Percentiles rank a stretch among this genome's conserved stretches.
Conservation (phyloP, 1,140 invertebrate genomes). For the Aphelenchoides avenae region DNA sequence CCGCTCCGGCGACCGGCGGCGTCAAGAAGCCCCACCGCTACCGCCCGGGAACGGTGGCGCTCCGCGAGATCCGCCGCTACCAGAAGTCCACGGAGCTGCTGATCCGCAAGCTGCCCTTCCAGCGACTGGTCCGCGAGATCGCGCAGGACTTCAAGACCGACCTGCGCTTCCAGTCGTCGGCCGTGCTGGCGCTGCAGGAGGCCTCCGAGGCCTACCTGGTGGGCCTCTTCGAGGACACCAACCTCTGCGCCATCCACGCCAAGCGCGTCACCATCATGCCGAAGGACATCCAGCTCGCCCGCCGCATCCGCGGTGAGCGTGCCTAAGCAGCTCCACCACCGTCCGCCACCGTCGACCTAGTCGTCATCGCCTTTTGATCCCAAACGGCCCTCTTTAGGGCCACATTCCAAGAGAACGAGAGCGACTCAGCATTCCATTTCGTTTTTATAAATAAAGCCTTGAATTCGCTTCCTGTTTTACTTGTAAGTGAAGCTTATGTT, state of each 20-base stretch:
- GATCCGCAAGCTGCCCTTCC: slow-evolving; percentile 63
- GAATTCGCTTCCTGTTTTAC: no score
- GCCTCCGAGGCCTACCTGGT: slow-evolving; percentile 78
- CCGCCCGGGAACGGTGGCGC: slow-evolving; percentile 59
- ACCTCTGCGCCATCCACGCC: slow-evolving; percentile 86
- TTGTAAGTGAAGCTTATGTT: no score
- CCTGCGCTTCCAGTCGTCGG: no score
- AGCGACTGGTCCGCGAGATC: slow-evolving; percentile 68
- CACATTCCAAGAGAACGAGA: no score
- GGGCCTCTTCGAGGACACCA: slow-evolving; percentile 82
- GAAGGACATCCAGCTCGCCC: slow-evolving; percentile 83
- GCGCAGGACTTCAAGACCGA: slow-evolving; percentile 75
- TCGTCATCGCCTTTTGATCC: no score
- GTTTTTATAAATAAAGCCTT: no score
- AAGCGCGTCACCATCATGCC: slow-evolving; percentile 93
- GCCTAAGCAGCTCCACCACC: slow-evolving; percentile 55
- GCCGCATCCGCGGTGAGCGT: slow-evolving; percentile 69
- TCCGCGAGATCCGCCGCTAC: slow-evolving; percentile 54
- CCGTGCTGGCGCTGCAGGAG: no score
- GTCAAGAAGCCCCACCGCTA: slow-evolving; percentile 72
- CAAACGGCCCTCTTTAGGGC: slow-evolving; percentile 19
- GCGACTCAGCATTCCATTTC: no score
- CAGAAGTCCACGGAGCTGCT: slow-evolving; percentile 1
- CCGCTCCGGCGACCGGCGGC: slow-evolving; percentile 71
- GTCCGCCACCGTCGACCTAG: background rate